Percentiles rank a stretch among this genome's conserved stretches.
phyloP scores from a whole-genome alignment of 2,888 invertebrate species.

The Teinopalpus imperialis region DNA sequence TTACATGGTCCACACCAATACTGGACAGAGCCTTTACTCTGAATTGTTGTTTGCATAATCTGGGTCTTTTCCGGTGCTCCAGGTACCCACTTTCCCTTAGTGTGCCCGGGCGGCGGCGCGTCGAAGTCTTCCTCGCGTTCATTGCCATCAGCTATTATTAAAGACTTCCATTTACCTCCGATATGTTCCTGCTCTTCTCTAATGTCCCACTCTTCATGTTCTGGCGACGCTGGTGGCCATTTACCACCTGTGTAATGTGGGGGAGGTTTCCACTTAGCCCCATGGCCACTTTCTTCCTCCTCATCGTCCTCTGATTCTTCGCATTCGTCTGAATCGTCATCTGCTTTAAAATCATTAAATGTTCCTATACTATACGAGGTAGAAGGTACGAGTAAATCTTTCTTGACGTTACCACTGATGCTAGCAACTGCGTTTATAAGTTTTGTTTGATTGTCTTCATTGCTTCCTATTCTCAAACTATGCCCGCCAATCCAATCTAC shows the following conservation, averaged over 20 bases:
- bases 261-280: conserved; percentile 89
- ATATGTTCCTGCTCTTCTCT: conserved; percentile 76
- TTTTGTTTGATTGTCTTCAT: conserved; percentile 82
- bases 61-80: conserved; percentile 80
- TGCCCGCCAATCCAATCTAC: conserved; percentile 84
- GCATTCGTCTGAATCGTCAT: conserved; percentile 78
- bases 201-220: conserved; percentile 81
- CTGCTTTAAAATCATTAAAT: conserved; percentile 63
- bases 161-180: conserved; percentile 85
- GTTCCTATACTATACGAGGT: conserved; percentile 61
- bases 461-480: conserved; percentile 76
- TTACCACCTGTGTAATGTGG: conserved; percentile 73
- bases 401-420: conserved; percentile 80
- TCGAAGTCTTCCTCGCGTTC: conserved; percentile 76
- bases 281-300: conserved; percentile 77
- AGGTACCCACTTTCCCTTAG: conserved; percentile 92
- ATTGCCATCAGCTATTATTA: conserved; percentile 52
- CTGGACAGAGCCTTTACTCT: conserved; percentile 78
- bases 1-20: conserved; percentile 93
- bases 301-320: conserved; percentile 83
- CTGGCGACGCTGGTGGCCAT: conserved; percentile 72
- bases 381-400: conserved; percentile 71
- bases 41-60: conserved; percentile 78
- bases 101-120: conserved; percentile 86
- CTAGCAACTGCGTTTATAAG: conserved; percentile 85